These are phyloP conservation scores for Zosterops hypoxanthus DNA, from an alignment of 2,113 vertebrate genomes.

Conservation along the genomic window DNA sequence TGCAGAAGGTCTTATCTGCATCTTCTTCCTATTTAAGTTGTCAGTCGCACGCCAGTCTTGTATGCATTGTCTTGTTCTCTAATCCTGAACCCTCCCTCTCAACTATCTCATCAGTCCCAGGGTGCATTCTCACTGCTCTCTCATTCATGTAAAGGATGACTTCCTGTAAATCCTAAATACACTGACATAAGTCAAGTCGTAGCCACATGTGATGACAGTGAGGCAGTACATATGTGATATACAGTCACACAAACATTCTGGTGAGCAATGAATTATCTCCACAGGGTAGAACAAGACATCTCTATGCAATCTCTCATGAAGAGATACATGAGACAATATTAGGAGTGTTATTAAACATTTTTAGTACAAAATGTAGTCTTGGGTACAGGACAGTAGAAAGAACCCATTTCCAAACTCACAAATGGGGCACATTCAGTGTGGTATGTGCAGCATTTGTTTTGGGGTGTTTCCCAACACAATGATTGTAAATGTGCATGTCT, in stretches of 20 bases:
- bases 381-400: not conserved
- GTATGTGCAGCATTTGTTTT: not conserved
- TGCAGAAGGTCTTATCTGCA: not conserved
- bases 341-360: not conserved
- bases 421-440: not conserved
- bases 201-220: not conserved
- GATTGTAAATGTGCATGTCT: not conserved
- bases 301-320: not conserved
- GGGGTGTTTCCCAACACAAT: accelerated
- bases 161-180: not conserved
- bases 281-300: not conserved
- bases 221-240: not conserved
- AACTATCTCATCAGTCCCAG: not conserved
- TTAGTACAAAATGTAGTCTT: not conserved
- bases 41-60: not conserved
- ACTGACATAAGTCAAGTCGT: not conserved
- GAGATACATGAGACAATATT: not conserved
- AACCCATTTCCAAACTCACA: not conserved
- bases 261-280: not conserved
- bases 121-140: not conserved
- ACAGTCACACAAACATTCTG: not conserved
- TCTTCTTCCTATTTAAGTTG: not conserved
- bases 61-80: not conserved
- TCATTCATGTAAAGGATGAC: not conserved
- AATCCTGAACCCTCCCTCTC: not conserved